A percentile compares a stretch with the other conserved stretches of the same genome.
phyloP scores from a whole-genome alignment of 2,113 vertebrate species.

The Sapayoa aenigma region DNA sequence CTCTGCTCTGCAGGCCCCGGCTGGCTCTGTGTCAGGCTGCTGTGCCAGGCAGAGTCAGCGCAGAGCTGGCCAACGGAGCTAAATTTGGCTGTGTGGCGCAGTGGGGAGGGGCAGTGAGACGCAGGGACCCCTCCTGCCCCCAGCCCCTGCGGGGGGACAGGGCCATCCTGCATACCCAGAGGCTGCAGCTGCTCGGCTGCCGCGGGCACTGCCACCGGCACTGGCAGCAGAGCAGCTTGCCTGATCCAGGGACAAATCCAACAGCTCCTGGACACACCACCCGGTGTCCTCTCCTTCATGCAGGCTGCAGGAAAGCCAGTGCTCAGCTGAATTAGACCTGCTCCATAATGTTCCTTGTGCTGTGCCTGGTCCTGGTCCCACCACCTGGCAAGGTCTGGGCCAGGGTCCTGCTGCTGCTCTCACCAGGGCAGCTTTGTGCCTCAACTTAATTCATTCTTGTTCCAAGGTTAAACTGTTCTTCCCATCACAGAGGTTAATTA shows the following conservation, averaged over 20 bases:
- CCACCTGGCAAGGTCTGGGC: not conserved
- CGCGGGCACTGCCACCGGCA: not conserved
- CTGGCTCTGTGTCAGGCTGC: not conserved
- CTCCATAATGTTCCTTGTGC: not conserved
- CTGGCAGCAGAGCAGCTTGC: not conserved
- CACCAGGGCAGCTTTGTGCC: not conserved
- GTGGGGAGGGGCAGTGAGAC: fast-evolving
- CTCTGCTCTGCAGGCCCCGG: fast-evolving
- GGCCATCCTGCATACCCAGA: not conserved
- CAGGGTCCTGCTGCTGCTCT: not conserved
- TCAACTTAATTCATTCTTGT: not conserved
- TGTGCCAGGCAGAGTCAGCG: not conserved
- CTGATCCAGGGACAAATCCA: not conserved
- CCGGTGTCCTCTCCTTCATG: not conserved
- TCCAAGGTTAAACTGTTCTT: not conserved
- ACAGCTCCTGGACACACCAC: not conserved
- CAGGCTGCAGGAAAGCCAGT: not conserved
- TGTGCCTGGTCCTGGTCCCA: not conserved
- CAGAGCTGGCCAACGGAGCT: not conserved
- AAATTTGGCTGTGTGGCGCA: fast-evolving
- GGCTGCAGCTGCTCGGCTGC: not conserved
- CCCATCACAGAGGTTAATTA: not conserved
- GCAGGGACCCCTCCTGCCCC: fast-evolving
- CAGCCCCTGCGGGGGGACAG: fast-evolving
- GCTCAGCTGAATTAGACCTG: not conserved